These are phyloP conservation scores for Phaethon lepturus DNA, from an alignment of 2,113 vertebrate genomes.

Conservation along the genomic window DNA sequence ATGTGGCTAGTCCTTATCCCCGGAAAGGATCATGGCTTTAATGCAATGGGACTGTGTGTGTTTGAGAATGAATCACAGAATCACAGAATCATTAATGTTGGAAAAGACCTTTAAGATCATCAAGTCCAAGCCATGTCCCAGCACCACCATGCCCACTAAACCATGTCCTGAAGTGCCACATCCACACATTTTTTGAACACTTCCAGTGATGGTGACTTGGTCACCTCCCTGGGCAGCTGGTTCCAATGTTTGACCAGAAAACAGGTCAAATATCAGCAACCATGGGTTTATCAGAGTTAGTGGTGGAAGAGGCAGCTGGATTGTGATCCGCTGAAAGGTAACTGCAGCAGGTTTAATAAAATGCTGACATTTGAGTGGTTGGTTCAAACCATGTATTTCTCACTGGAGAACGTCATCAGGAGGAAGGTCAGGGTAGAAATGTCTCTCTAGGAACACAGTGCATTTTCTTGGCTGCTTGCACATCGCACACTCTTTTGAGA, in stretches of 20 bases:
- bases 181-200: too few relatives aligned
- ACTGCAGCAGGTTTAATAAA: background rate
- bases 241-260: too few relatives aligned
- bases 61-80: background rate
- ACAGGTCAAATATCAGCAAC: background rate
- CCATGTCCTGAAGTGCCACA: too few relatives aligned
- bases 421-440: background rate
- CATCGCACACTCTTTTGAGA: background rate
- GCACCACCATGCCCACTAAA: too few relatives aligned
- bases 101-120: too few relatives aligned
- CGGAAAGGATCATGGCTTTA: background rate
- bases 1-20: background rate
- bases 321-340: accelerated
- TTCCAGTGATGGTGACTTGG: too few relatives aligned
- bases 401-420: background rate
- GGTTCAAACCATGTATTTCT: background rate
- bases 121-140: too few relatives aligned
- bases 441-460: background rate
- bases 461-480: background rate
- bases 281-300: background rate
- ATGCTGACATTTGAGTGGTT: background rate
- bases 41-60: background rate
- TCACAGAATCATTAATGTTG: too few relatives aligned
- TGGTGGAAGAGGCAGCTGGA: background rate
- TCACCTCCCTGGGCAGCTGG: too few relatives aligned